Percentiles rank a stretch among this genome's conserved stretches.
Evolutionary conservation across 2,113 vertebrate species (phyloP).

Genomic region (Scolopax mira): DNA sequence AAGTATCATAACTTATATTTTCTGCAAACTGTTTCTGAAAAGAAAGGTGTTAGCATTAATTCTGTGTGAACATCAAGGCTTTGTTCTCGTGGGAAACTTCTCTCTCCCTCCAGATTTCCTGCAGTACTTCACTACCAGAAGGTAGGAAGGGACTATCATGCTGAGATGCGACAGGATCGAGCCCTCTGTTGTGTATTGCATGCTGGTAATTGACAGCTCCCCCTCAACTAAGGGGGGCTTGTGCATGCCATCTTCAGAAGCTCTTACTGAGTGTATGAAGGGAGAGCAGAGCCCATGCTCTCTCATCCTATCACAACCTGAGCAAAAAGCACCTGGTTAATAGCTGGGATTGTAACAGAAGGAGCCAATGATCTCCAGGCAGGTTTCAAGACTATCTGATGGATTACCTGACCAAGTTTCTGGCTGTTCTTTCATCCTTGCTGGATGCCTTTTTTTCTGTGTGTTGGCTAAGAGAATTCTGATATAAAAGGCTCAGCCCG

Average conservation of each 20-base stretch:
- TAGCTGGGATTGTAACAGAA: not conserved
- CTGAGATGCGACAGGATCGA: not conserved
- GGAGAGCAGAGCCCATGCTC: not conserved
- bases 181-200: not conserved
- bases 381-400: not conserved
- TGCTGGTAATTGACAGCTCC: not conserved
- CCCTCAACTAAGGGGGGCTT: not conserved
- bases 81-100: not conserved
- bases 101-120: not conserved
- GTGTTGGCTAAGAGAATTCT: not conserved
- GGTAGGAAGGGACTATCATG: not conserved
- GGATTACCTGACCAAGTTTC: not conserved
- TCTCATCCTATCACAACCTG: not conserved
- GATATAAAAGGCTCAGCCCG: not conserved
- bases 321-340: not conserved
- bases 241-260: not conserved
- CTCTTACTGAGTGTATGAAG: not conserved
- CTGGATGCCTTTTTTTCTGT: not conserved
- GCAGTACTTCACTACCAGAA: not conserved
- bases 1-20: not conserved
- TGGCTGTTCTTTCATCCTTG: not conserved
- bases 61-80: not conserved
- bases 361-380: not conserved
- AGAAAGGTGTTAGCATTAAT: not conserved
- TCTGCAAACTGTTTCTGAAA: not conserved